Conservation (phyloP, 1,140 invertebrate genomes). For the Tetramorium alpestre region DNA sequence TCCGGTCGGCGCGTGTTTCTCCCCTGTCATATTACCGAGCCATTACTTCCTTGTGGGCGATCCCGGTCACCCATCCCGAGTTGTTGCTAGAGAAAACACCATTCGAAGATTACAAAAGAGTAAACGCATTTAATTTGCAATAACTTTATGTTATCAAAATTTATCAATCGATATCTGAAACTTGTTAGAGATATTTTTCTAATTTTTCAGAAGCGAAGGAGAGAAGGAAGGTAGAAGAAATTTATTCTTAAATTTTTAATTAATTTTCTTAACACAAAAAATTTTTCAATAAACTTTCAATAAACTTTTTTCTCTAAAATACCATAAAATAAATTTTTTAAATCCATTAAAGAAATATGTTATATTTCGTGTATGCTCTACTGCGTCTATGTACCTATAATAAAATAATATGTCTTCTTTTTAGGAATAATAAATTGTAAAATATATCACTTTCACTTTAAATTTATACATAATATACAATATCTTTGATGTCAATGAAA, state of each 20-base stretch:
- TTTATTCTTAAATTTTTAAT: neutral
- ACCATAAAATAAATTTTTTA: neutral
- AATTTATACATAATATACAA: neutral
- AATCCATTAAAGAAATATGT: neutral
- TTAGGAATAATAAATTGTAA: neutral
- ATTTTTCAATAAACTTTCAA: neutral
- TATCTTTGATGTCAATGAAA: neutral
- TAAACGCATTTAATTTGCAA: neutral
- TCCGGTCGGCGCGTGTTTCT: conserved; percentile 72
- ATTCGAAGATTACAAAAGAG: neutral
- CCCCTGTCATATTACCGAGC: conserved; percentile 71
- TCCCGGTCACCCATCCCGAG: conserved; percentile 54
- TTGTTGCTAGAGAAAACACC: conserved; percentile 32
- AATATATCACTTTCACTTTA: neutral
- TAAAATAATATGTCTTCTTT: neutral
- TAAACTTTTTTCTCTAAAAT: neutral
- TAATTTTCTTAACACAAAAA: neutral
- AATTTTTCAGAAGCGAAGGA: neutral
- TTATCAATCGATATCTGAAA: neutral
- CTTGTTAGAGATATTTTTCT: neutral
- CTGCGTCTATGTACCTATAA: neutral
- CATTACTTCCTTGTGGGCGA: conserved; percentile 65
- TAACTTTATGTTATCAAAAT: neutral
- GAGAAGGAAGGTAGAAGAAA: neutral
- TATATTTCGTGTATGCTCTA: neutral